phyloP scores from a whole-genome alignment of 2,888 invertebrate species.

The Dusona sp. region DNA sequence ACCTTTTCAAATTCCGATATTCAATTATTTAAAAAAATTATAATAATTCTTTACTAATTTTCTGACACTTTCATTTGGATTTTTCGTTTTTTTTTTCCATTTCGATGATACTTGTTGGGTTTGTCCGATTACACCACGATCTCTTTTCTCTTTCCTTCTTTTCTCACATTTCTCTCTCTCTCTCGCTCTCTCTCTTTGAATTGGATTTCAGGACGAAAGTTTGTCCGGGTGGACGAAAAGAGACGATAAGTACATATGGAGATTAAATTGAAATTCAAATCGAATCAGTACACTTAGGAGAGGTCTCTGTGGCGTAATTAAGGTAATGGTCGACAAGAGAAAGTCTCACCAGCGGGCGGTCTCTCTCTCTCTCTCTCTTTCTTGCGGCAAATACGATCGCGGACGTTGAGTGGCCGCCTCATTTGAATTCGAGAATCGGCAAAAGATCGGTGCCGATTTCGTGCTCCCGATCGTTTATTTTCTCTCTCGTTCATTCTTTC shows the following conservation, averaged over 20 bases:
- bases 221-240: conserved; percentile 45
- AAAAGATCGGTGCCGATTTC: conserved; percentile 57
- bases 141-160: neutral
- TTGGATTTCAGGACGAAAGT: conserved; percentile 33
- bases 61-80: neutral
- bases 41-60: neutral
- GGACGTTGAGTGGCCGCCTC: conserved; percentile 53
- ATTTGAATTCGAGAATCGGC: conserved; percentile 67
- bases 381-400: conserved; percentile 49
- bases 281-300: conserved; percentile 65
- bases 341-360: conserved; percentile 48
- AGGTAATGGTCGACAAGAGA: conserved; percentile 69
- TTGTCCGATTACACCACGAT: conserved; percentile 37
- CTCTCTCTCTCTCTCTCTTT: conserved; percentile 20
- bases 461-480: conserved; percentile 37
- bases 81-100: neutral
- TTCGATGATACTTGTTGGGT: neutral
- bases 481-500: conserved; percentile 14
- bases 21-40: neutral
- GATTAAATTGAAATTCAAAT: conserved; percentile 69
- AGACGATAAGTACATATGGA: conserved; percentile 52
- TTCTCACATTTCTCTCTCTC: neutral
- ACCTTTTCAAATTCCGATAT: neutral
- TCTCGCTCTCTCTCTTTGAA: neutral
- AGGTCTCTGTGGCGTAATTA: conserved; percentile 64